Evolutionary conservation across 2,888 invertebrate genomes (phyloP), one percentile per base, ranked within the genome.

Genomic region (Tipula confusa): DNA sequence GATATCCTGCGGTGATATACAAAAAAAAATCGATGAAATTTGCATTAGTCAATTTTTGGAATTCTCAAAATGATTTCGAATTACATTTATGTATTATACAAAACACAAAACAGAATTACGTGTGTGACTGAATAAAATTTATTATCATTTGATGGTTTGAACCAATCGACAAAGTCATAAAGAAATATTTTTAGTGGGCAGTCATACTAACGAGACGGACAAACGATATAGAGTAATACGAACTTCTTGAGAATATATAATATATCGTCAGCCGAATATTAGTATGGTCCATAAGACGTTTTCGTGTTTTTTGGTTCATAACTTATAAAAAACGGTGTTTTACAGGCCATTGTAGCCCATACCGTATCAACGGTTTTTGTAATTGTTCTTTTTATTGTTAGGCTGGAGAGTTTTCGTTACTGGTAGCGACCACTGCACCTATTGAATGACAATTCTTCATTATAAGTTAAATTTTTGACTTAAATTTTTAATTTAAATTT

Each of bases 31-130:
- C 64, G 64, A 64, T 64, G 64, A 64, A 64, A 64, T 64, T 64
- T 64, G 64, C 64, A 64, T 64, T 64, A 64, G 64, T 64, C 64
- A 64, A 64, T 64, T 64, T n/a, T 24, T 64, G 64, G 64, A 64
- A 64, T 64, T 64, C 64, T 64, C 64, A 24, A 64, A 64, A 64
- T 64, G 24, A 64, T 48, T 48, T 18, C 48, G 48, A 48, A 33
- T 33, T 33, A 6, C 11, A 33, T 33, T 18, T 48, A 4, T 18
- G 48, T 18, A 18, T 15, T 15, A 48, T 48, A 18, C 18, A 48
- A 48, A 33, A 33, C 1, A 3, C 6, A 33, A 48, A 48, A 48
- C 48, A 18, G 7, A 48, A 48, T 48, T 48, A 7, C 48, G 48
- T 48, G 48, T 48, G 18, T 48, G 38, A 38, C 38, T 38, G n/a